Conservation (phyloP, 2,797 vertebrate species). For the Sebastes elongatus region DNA sequence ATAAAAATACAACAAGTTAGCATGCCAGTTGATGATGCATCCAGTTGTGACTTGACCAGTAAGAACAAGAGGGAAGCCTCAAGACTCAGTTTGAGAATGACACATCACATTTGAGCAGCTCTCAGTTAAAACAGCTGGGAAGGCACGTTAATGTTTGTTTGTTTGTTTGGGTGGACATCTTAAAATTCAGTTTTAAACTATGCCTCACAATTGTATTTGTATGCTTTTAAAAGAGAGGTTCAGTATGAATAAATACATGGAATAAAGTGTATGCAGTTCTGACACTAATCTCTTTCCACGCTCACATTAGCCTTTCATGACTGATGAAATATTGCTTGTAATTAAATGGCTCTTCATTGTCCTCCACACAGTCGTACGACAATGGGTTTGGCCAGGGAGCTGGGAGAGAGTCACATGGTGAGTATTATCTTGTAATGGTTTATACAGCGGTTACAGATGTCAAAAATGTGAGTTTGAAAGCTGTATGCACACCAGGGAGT, state of each 20-base stretch:
- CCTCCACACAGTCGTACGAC: slow-evolving; percentile 90
- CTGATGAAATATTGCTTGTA: background rate
- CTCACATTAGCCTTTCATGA: background rate
- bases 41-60: background rate
- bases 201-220: background rate
- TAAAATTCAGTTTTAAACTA: background rate
- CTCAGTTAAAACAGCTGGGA: background rate
- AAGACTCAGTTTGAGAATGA: background rate
- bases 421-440: slow-evolving; percentile 65
- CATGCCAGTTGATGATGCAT: background rate
- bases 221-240: background rate
- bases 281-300: background rate
- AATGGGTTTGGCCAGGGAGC: slow-evolving; percentile 95
- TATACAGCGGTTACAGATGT: background rate
- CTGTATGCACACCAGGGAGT: background rate
- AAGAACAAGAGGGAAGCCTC: background rate
- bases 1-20: background rate
- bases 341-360: slow-evolving; percentile 26
- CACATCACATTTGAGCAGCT: background rate
- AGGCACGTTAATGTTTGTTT: no score
- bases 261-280: background rate
- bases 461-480: background rate
- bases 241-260: background rate
- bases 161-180: background rate
- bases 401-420: slow-evolving; percentile 97